Base-by-base conservation (phyloP, 1,140 invertebrate species). In the Listronotus oregonensis region DNA sequence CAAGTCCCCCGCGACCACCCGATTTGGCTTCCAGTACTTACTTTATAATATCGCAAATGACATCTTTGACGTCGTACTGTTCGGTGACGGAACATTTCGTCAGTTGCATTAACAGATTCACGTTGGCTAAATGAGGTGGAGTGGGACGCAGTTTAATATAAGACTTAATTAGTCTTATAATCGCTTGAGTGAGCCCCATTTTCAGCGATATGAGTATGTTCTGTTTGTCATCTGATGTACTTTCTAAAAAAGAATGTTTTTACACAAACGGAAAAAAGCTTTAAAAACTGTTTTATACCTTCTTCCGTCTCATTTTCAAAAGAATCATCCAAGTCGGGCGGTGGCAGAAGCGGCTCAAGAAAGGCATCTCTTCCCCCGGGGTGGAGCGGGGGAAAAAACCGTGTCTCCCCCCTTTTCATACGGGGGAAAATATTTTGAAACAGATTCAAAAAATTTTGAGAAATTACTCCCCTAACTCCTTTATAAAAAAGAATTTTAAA, bases 371-470 rank as follows among this genome's bases (percentile, higher is more conserved):
- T 11, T 55, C 56, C 3, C 47, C 43, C 10, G 17, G 11, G 1
- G 31, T 12, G 18, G 46, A 9, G 46, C 9, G 3, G 47, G 1
- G 7, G 40, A 11, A 31, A 43, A 51, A 6, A 51, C 56, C 11
- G 27, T 27, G 6, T 75, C 76, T 63, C 84, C 83, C 73, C 39
- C 85, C 84, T 70, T 83, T 85, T 64, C 83, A 85, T 5, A 86
- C 81, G 5, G 84, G 78, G 12, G 77, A 79, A 71, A 80, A 65
- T 79, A 68, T 43, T 76, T 75, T 0, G 77, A 80, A 70, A 79
- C 77, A 8, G 74, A 75, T 44, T 75, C 71, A 57, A 55, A 63
- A 34, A 64, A n/a, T n/a, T n/a, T n/a, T n/a, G n/a, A n/a, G n/a
- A n/a, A n/a, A n/a, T n/a, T n/a, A n/a, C n/a, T n/a, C n/a, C n/a